phyloP scores from a whole-genome alignment of 2,797 vertebrate genomes.

The Loriculus beryllinus region DNA sequence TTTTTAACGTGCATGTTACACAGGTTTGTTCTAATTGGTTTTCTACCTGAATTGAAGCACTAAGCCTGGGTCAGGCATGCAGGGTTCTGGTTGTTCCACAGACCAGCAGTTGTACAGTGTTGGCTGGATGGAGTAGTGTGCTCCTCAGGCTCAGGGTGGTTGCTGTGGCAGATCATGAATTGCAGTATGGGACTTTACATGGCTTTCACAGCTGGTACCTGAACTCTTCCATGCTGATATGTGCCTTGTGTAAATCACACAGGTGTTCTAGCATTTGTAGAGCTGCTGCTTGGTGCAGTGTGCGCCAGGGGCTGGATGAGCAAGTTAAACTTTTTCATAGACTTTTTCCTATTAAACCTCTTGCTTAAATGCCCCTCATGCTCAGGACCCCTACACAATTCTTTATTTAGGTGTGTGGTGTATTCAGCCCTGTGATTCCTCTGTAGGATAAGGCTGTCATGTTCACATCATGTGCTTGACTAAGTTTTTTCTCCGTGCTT shows the following conservation, averaged over 20 bases:
- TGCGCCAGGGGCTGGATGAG: not conserved
- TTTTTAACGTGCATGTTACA: not conserved
- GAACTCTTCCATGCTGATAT: not conserved
- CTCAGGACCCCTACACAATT: not conserved
- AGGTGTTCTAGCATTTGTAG: accelerated
- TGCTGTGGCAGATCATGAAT: accelerated
- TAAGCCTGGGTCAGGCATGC: too few species aligned
- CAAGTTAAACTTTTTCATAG: accelerated
- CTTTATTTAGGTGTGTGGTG: not conserved
- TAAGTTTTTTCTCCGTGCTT: not conserved
- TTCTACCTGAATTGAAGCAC: not conserved
- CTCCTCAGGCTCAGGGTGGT: not conserved
- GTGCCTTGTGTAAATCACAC: not conserved
- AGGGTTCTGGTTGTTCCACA: accelerated
- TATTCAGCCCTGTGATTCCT: not conserved
- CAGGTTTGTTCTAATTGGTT: not conserved
- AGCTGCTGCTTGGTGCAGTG: not conserved
- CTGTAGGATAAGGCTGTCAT: not conserved
- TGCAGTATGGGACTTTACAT: accelerated
- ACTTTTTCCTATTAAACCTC: not conserved
- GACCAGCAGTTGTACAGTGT: accelerated
- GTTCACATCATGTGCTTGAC: not conserved
- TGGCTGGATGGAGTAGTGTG: not conserved
- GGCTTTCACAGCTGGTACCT: not conserved
- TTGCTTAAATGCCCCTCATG: not conserved